Conservation (phyloP, 2,113 vertebrate species). For the Macquaria ambigua region DNA sequence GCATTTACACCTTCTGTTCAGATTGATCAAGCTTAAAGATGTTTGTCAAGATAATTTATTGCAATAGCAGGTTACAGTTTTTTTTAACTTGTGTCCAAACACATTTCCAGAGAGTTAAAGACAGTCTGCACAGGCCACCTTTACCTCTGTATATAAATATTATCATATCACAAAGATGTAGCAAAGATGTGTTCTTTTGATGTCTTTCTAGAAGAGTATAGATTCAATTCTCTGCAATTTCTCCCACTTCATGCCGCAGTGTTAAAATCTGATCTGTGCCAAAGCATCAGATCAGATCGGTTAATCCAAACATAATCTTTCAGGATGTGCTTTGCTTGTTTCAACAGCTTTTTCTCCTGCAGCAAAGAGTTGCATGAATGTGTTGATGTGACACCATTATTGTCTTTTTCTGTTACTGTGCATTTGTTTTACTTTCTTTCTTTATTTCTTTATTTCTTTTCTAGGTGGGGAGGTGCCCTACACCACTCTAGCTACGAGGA, state of each 20-base stretch:
- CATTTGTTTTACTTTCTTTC: background rate
- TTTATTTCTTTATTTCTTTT: slow-evolving; percentile 20
- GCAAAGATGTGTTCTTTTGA: slow-evolving; percentile 3
- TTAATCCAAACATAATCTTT: slow-evolving; percentile 57
- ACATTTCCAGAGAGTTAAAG: slow-evolving; percentile 3
- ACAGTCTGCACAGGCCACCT: background rate
- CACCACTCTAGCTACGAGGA: slow-evolving; percentile 94
- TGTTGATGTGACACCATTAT: background rate
- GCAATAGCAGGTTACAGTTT: background rate
- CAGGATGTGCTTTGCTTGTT: slow-evolving; percentile 33
- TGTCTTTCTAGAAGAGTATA: slow-evolving; percentile 8
- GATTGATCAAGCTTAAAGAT: slow-evolving; percentile 27
- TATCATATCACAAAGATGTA: slow-evolving; percentile 11
- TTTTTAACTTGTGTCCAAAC: slow-evolving; percentile 19
- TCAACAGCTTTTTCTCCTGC: slow-evolving; percentile 14
- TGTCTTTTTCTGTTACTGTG: background rate
- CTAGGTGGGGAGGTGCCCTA: slow-evolving; percentile 97
- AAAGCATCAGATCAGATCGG: slow-evolving; percentile 45
- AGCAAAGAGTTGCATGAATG: slow-evolving; percentile 5
- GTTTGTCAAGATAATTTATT: slow-evolving; percentile 28
- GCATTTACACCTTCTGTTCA: slow-evolving; percentile 22
- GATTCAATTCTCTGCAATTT: slow-evolving; percentile 15
- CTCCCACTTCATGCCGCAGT: background rate
- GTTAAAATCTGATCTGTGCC: slow-evolving; percentile 38
- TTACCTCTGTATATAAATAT: slow-evolving; percentile 7